These are phyloP conservation scores for Urocolius indicus DNA, from an alignment of 2,113 vertebrate genomes.

Conservation along the genomic window DNA sequence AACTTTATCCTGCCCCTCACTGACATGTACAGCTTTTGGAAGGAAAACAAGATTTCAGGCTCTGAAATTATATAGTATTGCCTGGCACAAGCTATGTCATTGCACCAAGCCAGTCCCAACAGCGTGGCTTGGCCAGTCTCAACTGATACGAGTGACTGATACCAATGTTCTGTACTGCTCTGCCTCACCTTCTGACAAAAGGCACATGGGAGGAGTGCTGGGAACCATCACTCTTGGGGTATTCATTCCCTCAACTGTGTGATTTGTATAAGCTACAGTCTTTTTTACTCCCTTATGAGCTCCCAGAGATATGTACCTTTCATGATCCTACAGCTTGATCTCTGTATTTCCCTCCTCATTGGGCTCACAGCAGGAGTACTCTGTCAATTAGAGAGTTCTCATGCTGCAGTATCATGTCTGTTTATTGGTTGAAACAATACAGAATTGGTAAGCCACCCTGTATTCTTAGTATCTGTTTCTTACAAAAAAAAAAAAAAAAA, in stretches of 20 bases:
- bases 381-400: background rate
- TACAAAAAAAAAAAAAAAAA: background rate
- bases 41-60: background rate
- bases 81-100: background rate
- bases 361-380: background rate
- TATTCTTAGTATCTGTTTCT: background rate
- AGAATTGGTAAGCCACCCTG: background rate
- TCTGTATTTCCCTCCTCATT: background rate
- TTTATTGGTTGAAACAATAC: background rate
- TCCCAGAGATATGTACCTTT: fast-evolving
- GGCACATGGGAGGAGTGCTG: background rate
- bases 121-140: background rate
- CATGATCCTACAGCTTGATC: background rate
- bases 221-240: fast-evolving
- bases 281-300: background rate
- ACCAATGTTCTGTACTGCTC: background rate
- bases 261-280: background rate
- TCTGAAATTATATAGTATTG: fast-evolving
- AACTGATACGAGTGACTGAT: fast-evolving
- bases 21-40: background rate
- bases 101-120: background rate
- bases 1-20: background rate
- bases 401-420: fast-evolving
- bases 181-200: background rate
- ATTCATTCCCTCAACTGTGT: fast-evolving